Evolutionary conservation across 30 jellyfish, hydroid and myxozoan species (phyloP), one percentile per base, ranked within the genome.

Genomic region (Morbakka virulenta): DNA sequence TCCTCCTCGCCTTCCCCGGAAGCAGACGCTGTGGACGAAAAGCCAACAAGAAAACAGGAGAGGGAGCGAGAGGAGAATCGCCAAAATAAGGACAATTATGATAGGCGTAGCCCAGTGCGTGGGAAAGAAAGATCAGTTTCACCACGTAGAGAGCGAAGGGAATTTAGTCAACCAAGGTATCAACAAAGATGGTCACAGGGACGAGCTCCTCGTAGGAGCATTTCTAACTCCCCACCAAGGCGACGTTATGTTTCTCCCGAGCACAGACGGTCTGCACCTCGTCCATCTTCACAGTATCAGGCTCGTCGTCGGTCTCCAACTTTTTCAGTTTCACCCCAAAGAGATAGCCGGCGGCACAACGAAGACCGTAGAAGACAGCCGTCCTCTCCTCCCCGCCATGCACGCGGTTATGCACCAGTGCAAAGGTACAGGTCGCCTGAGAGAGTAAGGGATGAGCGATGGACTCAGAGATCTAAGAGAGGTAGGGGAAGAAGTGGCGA

Each of bases 301-400:
- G 4, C 0, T 11, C 84, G 84, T 36, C 28, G 84, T 35, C 49
- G 84, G 0, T 35, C 80, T 20, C 79, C 79, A n/a, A 14, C 82
- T 9, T 28, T 17, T 12, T 72, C 84, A 21, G 17, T n/a, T 9
- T 72, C 84, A 22, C 69, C 72, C 20, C 41, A 50, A 57, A 57
- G 71, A 41, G 57, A 41, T 41, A 9, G 17, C 9, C 9, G 57
- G 17, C 9, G 57, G 17, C 57, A 41, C 9, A 41, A 41, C 17
- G 57, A 41, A 41, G 57, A 41, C 9, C 57, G 57, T 41, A 41
- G 57, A 41, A 41, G 57, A 41, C 57, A 41, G 17, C 57, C 9
- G 57, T 9, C 57, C 13, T 41, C 57, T 41, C 57, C 57, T 41
- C 57, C 13, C 13, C 57, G 57, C 13, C 13, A 17, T 41, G 13